Evolutionary conservation across 2,113 vertebrate genomes (phyloP), one percentile per base, ranked within the genome.

Genomic region (Pseudorectes ferrugineus): DNA sequence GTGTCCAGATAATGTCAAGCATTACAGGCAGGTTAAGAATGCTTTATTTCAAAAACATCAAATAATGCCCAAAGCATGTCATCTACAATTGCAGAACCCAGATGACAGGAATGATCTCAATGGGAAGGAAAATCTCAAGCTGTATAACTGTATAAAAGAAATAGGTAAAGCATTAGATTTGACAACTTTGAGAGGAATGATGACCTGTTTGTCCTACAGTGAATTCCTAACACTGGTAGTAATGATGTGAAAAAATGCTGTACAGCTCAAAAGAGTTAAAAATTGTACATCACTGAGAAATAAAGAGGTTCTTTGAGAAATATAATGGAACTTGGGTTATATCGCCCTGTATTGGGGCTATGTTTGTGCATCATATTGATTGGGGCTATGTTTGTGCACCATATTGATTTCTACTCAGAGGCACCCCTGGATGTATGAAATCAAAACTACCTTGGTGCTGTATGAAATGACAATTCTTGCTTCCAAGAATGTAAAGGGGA

Each of bases 281-380:
- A 78, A 61, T 3, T 33, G 13, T 25, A 14, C 19, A 35, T 31
- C n/a, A 36, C 19, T 66, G 18, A 57, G n/a, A 81, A 77, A 77
- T 31, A 59, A 58, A 58, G 43, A 48, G 5, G 15, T n/a, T 92
- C 2, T 43, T 5, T 19, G 25, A 63, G 42, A 77, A 85, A 77
- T 29, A 25, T 5, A 54, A 51, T 25, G 15, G 22, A 73, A 54
- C 10, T 63, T 29, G 12, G 3, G 19, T 57, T 52, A 24, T 62
- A 55, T 28, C 0, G 0, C 35, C 2, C 29, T 70, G n/a, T 40
- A 63, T 0, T 40, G 12, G 14, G 6, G 17, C 54, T 65, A 62
- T 12, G 11, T 43, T 71, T 58, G 23, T 55, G 43, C 36, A 71
- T n/a, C 4, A n/a, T n/a, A n/a, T n/a, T n/a, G n/a, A 63, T 0